Evolutionary conservation across 2,113 vertebrate species (phyloP), one percentile per base, ranked within the genome.

Genomic region (Camelus bactrianus): DNA sequence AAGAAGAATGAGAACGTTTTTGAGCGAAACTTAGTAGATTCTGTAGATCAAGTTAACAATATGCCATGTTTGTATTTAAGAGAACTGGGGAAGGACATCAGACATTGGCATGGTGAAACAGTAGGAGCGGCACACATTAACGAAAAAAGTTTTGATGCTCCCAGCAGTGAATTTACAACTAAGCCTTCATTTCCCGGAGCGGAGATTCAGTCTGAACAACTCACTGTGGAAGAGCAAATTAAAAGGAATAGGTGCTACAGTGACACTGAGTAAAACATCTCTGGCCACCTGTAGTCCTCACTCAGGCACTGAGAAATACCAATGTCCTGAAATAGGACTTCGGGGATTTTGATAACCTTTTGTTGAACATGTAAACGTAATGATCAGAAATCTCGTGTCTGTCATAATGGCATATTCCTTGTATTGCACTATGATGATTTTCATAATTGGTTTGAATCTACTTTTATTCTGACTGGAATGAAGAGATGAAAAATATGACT

Each of bases 231-330:
- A 92, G 96, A 98, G 79, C 89, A 98, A 95, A 98, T 98, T 65
- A 87, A 95, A 98, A 98, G 98, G 96, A 99, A 99, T 35, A 98
- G 99, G 98, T 99, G 97, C 97, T 99, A 99, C 56, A 95, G 99
- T 10, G 97, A 99, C 72, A 91, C 96, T n/a, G 22, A 98, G 73
- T 97, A 79, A 97, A 93, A 28, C 2, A 24, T 52, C 90, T 80
- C 38, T 46, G 54, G 32, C 58, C 65, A 65, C 46, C 62, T 72
- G 60, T 0, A 0, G 35, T 60, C 94, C 56, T 65, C 82, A 79
- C 30, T 93, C 83, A 62, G n/a, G 26, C 91, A 72, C 42, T 7
- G 6, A 77, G 94, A 80, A 56, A 95, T 14, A 14, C 26, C 0
- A 7, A n/a, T 14, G 24, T 73, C 67, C 56, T 86, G 32, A 72